These are phyloP conservation scores for Poeciliopsis gracilis DNA, from an alignment of 2,797 vertebrate genomes.

Conservation along the genomic window DNA sequence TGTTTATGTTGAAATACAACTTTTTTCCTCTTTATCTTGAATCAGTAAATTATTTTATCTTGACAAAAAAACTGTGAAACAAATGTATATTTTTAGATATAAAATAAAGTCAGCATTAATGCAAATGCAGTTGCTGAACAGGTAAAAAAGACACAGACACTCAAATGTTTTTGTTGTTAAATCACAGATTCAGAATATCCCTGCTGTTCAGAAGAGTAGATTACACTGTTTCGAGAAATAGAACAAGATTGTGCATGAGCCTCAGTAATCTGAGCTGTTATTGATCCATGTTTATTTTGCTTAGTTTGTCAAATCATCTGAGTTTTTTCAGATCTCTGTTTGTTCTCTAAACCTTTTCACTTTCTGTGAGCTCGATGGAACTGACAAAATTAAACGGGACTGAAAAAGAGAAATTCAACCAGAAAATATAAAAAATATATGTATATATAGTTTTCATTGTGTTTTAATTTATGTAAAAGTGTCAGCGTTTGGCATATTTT, in stretches of 20 bases:
- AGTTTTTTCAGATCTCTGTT: neutral
- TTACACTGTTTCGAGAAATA: neutral
- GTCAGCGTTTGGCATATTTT: neutral
- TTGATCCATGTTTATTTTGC: constrained; percentile 11
- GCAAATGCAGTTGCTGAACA: neutral
- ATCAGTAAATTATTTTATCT: neutral
- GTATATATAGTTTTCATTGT: neutral
- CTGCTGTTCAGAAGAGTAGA: neutral
- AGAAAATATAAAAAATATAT: neutral
- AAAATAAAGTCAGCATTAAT: neutral
- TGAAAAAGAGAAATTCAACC: neutral
- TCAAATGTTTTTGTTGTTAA: neutral
- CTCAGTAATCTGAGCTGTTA: constrained; percentile 8
- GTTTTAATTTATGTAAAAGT: neutral
- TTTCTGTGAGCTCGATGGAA: neutral
- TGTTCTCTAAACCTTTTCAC: neutral
- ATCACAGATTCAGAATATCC: neutral
- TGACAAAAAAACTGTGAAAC: neutral
- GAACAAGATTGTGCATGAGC: neutral
- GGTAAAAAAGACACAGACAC: neutral
- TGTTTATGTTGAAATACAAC: neutral
- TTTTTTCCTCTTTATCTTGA: neutral
- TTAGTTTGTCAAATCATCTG: constrained; percentile 3
- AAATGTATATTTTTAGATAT: neutral
- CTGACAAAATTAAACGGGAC: neutral